Evolutionary conservation across 2,888 invertebrate species (phyloP).

Genomic region (Aleiodes alternator): DNA sequence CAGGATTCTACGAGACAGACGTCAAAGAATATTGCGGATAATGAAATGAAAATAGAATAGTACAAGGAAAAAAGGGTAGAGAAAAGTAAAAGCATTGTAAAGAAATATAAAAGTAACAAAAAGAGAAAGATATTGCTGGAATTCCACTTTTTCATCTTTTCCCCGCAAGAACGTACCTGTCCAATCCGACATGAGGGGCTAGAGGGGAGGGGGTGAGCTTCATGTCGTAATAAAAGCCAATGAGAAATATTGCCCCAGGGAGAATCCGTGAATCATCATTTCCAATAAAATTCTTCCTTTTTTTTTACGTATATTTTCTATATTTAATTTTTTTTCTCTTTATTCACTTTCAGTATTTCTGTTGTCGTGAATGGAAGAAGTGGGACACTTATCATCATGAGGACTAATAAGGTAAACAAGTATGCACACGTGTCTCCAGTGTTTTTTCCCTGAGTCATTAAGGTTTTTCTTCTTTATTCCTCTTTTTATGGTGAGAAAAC

Average conservation of each 20-base stretch:
- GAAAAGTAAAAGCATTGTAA: background rate
- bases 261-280: conserved; percentile 44
- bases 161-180: conserved; percentile 42
- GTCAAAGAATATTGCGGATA: background rate
- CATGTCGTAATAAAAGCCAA: conserved; percentile 44
- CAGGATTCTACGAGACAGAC: too few relatives aligned
- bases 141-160: conserved; percentile 45
- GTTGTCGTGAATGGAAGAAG: conserved; percentile 12
- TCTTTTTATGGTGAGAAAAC: too few relatives aligned
- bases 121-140: conserved; percentile 42
- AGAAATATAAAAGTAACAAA: conserved; percentile 20
- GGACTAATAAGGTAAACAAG: conserved; percentile 15
- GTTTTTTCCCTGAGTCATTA: background rate
- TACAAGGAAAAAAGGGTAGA: conserved; percentile 3
- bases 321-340: background rate
- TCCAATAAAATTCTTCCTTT: conserved; percentile 42
- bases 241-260: conserved; percentile 45
- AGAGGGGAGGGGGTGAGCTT: conserved; percentile 17
- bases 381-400: background rate
- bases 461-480: background rate
- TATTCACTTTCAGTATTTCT: background rate
- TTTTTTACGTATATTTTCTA: conserved; percentile 21
- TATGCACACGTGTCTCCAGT: background rate
- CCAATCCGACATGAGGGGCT: conserved; percentile 26
- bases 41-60: background rate